Evolutionary conservation across 2,113 vertebrate genomes (phyloP).

Genomic region (Pogona vitticeps): DNA sequence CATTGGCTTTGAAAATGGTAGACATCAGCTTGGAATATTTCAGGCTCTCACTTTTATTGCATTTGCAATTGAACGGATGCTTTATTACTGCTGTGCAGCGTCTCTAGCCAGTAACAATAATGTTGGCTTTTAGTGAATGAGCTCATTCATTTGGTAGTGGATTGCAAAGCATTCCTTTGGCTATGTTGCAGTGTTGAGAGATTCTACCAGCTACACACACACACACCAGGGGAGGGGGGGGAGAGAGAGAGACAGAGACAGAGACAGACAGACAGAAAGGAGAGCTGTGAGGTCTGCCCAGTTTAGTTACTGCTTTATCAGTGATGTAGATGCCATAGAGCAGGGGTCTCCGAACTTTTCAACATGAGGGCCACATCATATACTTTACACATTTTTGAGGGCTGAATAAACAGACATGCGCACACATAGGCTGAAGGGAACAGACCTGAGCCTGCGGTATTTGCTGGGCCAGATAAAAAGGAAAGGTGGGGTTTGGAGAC

Average conservation of each 20-base stretch:
- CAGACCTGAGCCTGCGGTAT: too few relatives aligned
- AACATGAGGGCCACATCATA: too few relatives aligned
- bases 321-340: too few relatives aligned
- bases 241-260: too few relatives aligned
- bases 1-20: constrained; percentile 42
- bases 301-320: too few relatives aligned
- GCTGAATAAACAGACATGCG: too few relatives aligned
- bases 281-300: constrained; percentile 35
- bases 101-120: constrained; percentile 60
- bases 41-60: constrained; percentile 58
- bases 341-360: too few relatives aligned
- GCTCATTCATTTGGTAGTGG: constrained; percentile 69
- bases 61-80: constrained; percentile 50
- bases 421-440: too few relatives aligned
- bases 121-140: constrained; percentile 65
- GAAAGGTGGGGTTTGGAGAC: too few relatives aligned
- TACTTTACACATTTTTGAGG: too few relatives aligned
- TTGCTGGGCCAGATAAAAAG: too few relatives aligned
- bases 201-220: constrained; percentile 33
- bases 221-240: too few relatives aligned
- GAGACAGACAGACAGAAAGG: constrained; percentile 65
- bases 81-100: constrained; percentile 56
- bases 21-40: constrained; percentile 50
- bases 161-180: constrained; percentile 63
- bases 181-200: constrained; percentile 63